A percentile compares a stretch with the other conserved stretches of the same genome.
phyloP scores from a whole-genome alignment of 2,113 vertebrate species.

The Butastur rufipennis region DNA sequence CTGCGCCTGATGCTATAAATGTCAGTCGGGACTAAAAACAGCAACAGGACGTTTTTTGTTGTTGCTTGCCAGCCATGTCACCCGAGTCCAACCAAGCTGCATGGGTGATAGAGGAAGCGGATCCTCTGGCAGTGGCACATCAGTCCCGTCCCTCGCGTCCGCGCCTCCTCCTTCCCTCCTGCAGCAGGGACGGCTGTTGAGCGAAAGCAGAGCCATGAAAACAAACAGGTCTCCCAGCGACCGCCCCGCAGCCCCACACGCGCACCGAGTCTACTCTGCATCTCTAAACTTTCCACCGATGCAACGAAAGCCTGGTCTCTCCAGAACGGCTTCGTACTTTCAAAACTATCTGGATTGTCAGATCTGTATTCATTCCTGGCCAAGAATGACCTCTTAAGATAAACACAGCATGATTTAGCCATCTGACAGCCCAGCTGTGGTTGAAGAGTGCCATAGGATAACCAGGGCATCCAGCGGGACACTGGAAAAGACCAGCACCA shows the following conservation, averaged over 20 bases:
- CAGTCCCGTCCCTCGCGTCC: not conserved
- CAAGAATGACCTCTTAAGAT: not conserved
- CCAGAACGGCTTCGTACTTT: not conserved
- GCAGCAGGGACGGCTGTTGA: rapidly evolving
- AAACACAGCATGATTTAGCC: not conserved
- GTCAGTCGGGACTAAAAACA: not conserved
- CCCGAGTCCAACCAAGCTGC: not conserved
- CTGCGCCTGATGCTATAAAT: not conserved
- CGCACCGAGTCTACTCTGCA: rapidly evolving
- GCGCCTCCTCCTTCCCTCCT: not conserved
- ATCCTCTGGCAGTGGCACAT: not conserved
- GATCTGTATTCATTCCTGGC: not conserved
- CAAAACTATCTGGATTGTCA: not conserved
- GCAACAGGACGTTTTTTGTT: not conserved
- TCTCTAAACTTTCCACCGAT: rapidly evolving
- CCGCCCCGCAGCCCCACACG: rapidly evolving
- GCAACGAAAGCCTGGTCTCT: not conserved
- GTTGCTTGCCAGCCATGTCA: not conserved
- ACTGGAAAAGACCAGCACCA: rapidly evolving
- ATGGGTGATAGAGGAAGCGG: not conserved
- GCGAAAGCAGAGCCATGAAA: not conserved
- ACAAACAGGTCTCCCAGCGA: not conserved
- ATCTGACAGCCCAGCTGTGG: not conserved
- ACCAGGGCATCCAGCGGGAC: not conserved
- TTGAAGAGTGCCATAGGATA: not conserved